Base-by-base conservation (phyloP, 2,888 invertebrate genomes). In the Thymelicus acteon region DNA sequence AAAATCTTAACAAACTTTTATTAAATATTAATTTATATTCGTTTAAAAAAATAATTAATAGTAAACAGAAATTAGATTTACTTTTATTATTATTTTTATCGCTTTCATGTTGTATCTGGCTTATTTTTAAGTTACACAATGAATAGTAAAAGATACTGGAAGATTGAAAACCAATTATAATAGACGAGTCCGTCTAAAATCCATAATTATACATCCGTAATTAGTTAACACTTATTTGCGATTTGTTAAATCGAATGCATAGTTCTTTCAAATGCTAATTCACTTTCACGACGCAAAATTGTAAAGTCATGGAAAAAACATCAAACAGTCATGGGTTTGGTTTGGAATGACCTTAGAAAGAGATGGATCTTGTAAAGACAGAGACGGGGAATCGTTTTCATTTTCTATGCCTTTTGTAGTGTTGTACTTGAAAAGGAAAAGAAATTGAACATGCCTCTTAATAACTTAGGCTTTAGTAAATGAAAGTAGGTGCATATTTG, bases 381-480 rank as follows among this genome's bases (percentile, higher is more conserved):
- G 44, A 62, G 68, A 62, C 6, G 62, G 37, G 12, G 68, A 12
- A 47, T 57, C 54, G 68, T 68, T 68, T 68, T 62, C 68, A 48
- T 57, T 68, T 68, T 62, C 68, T 68, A 57, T 48, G 19, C 57
- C 62, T 68, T 62, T 68, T 62, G 68, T 67, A 31, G 31, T 68
- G 48, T 67, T 67, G 44, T 47, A 52, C 52, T 68, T 61, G 61
- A 54, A 61, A 66, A 67, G 67, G n/a, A 67, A 67, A 61, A 61
- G 61, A 61, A 68, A 68, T 61, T 61, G 15, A 15, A 61, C 31
- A 37, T 10, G n/a, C n/a, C 6, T 6, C 1, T 5, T 6, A 7
- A 24, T 13, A 7, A 58, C 7, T 58, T 7, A 57, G 12, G 37
- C n/a, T 19, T 19, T 19, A 58, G 39, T 54, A 12, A 54, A 54